Percentiles rank a stretch among this genome's conserved stretches.
Evolutionary conservation across 2,797 vertebrate species (phyloP).

Genomic region (Clarias platycephalus): DNA sequence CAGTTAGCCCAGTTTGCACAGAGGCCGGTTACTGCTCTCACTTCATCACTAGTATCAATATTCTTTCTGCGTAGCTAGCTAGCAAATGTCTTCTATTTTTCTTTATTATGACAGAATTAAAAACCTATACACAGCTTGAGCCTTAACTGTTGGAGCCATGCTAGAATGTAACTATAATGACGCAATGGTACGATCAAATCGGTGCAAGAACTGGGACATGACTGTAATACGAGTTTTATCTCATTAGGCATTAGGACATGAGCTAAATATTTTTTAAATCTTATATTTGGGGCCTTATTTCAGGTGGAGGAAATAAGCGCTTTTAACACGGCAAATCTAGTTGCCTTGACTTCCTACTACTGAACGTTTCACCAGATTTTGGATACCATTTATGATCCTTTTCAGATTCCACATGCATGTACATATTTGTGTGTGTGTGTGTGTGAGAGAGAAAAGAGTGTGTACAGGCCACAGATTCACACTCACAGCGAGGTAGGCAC

Average conservation of each 20-base stretch:
- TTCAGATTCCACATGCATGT: neutral
- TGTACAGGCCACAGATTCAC: neutral
- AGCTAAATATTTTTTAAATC: too few relatives aligned
- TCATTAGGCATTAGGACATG: neutral
- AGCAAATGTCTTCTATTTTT: neutral
- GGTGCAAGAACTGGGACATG: neutral
- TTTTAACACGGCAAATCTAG: too few relatives aligned
- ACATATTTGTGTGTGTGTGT: neutral
- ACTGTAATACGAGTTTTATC: neutral
- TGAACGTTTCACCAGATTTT: neutral
- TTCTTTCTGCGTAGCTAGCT: neutral
- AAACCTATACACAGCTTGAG: neutral
- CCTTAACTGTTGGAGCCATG: neutral
- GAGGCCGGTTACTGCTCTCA: neutral
- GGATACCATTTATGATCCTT: neutral
- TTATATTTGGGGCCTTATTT: too few relatives aligned
- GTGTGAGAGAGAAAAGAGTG: neutral
- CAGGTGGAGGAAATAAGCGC: too few relatives aligned
- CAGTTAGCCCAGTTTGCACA: slow-evolving; percentile 3
- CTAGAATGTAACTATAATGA: neutral
- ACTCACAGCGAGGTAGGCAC: slow-evolving; percentile 85
- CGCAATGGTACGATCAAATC: neutral
- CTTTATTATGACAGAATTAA: neutral
- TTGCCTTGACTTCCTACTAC: too few relatives aligned
- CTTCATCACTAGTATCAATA: neutral